Evolutionary conservation across 2,888 invertebrate species (phyloP).

Genomic region (Harpagoxenus sublaevis): DNA sequence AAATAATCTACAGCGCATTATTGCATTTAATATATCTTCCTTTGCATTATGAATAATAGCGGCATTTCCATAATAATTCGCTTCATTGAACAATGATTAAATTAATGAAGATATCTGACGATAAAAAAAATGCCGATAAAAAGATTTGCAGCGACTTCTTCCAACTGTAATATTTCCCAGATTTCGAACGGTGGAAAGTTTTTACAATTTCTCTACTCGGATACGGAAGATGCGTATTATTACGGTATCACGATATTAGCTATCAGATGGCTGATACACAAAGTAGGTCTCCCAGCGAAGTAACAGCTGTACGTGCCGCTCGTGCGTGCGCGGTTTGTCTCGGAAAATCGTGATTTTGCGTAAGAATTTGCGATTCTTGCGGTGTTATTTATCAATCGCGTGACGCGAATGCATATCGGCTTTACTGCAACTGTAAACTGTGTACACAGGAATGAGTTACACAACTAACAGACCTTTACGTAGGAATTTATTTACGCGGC

Average conservation of each 20-base stretch:
- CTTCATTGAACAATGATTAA: neutral
- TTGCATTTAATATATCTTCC: neutral
- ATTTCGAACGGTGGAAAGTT: neutral
- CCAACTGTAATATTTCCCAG: neutral
- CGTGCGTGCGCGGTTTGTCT: neutral
- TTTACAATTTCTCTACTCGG: neutral
- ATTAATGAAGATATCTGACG: neutral
- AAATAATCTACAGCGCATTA: neutral
- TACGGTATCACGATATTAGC: conserved; percentile 12
- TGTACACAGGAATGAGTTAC: conserved; percentile 1
- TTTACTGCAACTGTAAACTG: conserved; percentile 20
- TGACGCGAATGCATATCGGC: neutral
- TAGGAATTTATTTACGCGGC: conserved; percentile 5
- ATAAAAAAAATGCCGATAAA: neutral
- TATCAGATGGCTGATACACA: conserved; percentile 38
- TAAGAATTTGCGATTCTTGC: neutral
- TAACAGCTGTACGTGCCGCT: neutral
- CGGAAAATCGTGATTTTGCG: conserved; percentile 24
- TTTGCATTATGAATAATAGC: neutral
- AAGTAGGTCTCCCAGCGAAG: conserved; percentile 7
- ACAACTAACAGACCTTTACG: conserved; percentile 24
- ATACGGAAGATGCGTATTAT: conserved; percentile 1
- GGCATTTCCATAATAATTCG: neutral
- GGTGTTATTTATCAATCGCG: conserved; percentile 29
- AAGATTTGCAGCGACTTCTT: neutral